These are phyloP conservation scores for Ochotona princeps DNA, from an alignment of 2,113 vertebrate species.

Conservation along the genomic window DNA sequence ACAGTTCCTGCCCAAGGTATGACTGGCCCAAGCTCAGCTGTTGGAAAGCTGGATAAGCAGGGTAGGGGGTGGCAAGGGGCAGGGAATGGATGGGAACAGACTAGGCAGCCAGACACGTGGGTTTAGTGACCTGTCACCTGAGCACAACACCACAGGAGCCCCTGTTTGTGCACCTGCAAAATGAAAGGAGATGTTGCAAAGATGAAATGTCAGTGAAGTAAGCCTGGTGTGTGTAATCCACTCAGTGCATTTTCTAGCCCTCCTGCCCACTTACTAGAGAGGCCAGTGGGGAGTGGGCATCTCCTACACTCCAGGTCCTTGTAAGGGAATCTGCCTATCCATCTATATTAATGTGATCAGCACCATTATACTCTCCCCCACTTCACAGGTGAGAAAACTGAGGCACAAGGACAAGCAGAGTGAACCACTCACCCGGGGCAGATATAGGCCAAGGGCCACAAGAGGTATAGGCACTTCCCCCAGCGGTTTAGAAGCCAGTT, in stretches of 20 bases:
- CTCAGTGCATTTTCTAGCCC: not conserved
- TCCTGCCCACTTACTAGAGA: not conserved
- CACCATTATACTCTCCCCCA: not conserved
- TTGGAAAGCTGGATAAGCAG: not conserved
- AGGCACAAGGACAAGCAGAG: not conserved
- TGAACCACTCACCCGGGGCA: too few relatives aligned
- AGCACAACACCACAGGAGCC: not conserved
- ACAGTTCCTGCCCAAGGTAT: not conserved
- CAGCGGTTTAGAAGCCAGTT: too few relatives aligned
- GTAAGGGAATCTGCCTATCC: not conserved
- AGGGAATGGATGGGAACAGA: not conserved
- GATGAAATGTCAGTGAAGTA: not conserved
- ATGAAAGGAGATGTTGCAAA: not conserved
- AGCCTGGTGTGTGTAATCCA: not conserved
- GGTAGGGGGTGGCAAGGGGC: not conserved
- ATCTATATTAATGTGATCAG: not conserved
- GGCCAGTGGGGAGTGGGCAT: not conserved
- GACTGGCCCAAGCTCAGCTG: not conserved
- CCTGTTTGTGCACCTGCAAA: conserved; percentile 53
- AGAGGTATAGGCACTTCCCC: too few relatives aligned
- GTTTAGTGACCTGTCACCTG: conserved; percentile 37
- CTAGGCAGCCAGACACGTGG: not conserved
- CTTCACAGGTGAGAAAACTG: not conserved
- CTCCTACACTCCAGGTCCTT: not conserved
- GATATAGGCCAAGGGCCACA: not conserved